phyloP scores from a whole-genome alignment of 2,113 vertebrate genomes.

The Patagioenas fasciata region DNA sequence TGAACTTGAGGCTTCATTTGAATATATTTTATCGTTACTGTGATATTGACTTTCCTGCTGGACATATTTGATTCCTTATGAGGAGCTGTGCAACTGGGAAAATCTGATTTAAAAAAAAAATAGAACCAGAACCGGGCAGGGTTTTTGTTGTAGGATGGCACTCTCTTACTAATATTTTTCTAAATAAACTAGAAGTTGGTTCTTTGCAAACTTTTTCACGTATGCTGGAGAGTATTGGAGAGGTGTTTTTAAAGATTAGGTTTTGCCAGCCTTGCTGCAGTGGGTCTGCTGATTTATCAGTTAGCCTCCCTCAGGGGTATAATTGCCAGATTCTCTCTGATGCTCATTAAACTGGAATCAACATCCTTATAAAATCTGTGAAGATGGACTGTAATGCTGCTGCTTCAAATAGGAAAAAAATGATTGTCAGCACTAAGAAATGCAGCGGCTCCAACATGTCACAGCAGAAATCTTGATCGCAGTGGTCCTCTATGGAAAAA shows the following conservation, averaged over 20 bases:
- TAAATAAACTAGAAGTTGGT: not conserved
- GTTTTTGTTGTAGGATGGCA: not conserved
- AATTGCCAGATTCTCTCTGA: constrained; percentile 60
- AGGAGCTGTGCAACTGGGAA: not conserved
- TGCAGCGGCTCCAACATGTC: not conserved
- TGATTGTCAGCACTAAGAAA: not conserved
- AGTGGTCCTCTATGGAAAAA: not conserved
- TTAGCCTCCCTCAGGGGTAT: not conserved
- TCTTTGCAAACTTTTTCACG: not conserved
- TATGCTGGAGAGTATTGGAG: not conserved
- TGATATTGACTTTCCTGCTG: not conserved
- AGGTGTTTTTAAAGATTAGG: not conserved
- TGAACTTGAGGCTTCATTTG: not conserved
- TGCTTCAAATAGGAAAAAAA: not conserved
- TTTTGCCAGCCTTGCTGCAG: not conserved
- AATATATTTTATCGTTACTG: not conserved
- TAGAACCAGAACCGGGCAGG: not conserved
- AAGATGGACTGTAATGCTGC: not conserved
- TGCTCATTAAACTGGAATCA: constrained; percentile 47
- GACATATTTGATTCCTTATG: not conserved
- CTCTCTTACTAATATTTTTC: not conserved
- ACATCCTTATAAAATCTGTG: constrained; percentile 31
- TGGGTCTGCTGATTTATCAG: constrained; percentile 20
- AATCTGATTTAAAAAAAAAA: not conserved
- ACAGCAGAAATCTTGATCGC: not conserved